These are phyloP conservation scores for Leucoma salicis DNA, from an alignment of 2,888 invertebrate genomes.

Conservation along the genomic window DNA sequence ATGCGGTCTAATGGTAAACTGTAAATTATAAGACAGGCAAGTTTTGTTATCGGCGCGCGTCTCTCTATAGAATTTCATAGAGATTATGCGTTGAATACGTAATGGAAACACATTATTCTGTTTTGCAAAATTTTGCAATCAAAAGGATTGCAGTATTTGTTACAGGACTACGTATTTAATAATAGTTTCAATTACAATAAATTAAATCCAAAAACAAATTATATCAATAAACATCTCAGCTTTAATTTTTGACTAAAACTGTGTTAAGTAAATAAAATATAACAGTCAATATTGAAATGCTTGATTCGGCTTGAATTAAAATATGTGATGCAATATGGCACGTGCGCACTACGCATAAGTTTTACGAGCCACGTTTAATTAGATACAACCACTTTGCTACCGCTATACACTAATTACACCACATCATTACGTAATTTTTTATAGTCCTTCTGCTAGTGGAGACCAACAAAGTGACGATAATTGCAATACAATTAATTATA, in stretches of 20 bases:
- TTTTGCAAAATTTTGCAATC: constrained; percentile 26
- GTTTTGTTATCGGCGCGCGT: constrained; percentile 69
- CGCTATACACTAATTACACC: constrained; percentile 37
- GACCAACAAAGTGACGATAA: too few species aligned
- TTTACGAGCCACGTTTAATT: constrained; percentile 55
- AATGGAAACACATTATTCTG: constrained; percentile 60
- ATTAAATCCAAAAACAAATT: too few species aligned
- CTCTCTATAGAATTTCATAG: constrained; percentile 72
- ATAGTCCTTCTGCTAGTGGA: too few species aligned
- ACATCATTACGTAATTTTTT: neutral
- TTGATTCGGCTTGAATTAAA: constrained; percentile 30
- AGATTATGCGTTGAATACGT: constrained; percentile 72
- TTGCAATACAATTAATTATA: too few species aligned
- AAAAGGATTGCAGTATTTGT: neutral
- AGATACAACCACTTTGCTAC: constrained; percentile 38
- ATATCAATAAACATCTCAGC: too few species aligned
- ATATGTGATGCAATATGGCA: constrained; percentile 48
- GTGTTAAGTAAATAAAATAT: too few species aligned
- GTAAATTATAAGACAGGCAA: constrained; percentile 71
- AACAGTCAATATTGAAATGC: too few species aligned
- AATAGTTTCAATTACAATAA: neutral
- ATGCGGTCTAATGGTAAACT: constrained; percentile 66
- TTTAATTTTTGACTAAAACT: too few species aligned
- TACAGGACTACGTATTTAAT: constrained; percentile 2
- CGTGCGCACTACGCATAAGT: constrained; percentile 48